phyloP scores from a whole-genome alignment of 2,113 vertebrate species.

The Epinephelus cyanopodus region DNA sequence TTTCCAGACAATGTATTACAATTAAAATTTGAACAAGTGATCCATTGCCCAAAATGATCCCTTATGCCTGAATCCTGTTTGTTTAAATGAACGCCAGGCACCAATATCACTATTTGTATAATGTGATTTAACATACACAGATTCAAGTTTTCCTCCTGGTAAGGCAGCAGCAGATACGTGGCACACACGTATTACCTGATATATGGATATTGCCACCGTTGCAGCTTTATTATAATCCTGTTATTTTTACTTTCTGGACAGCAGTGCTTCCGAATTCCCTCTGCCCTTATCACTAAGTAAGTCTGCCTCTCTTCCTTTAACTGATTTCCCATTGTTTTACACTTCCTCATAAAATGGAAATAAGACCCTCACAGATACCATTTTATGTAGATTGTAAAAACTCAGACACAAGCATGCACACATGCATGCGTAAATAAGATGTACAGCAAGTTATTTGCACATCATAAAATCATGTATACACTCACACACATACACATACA shows the following conservation, averaged over 20 bases:
- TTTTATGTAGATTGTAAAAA: constrained; percentile 17
- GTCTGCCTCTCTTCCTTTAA: neutral
- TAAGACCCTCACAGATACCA: neutral
- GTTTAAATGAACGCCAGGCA: neutral
- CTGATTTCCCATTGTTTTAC: neutral
- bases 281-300: neutral
- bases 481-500: constrained; percentile 18
- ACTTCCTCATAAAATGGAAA: neutral
- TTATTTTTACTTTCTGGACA: neutral
- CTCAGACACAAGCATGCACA: neutral
- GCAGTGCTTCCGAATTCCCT: neutral
- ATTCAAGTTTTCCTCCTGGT: neutral
- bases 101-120: neutral
- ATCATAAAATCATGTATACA: neutral
- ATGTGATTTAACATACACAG: neutral
- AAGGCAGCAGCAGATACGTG: neutral
- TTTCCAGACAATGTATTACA: neutral
- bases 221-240: constrained; percentile 8
- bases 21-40: neutral
- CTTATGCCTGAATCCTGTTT: neutral
- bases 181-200: neutral
- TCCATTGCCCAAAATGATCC: neutral
- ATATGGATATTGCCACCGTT: neutral
- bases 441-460: neutral
- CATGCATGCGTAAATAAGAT: neutral